Evolutionary conservation across 2,113 vertebrate species (phyloP).

Genomic region (Mirounga angustirostris): DNA sequence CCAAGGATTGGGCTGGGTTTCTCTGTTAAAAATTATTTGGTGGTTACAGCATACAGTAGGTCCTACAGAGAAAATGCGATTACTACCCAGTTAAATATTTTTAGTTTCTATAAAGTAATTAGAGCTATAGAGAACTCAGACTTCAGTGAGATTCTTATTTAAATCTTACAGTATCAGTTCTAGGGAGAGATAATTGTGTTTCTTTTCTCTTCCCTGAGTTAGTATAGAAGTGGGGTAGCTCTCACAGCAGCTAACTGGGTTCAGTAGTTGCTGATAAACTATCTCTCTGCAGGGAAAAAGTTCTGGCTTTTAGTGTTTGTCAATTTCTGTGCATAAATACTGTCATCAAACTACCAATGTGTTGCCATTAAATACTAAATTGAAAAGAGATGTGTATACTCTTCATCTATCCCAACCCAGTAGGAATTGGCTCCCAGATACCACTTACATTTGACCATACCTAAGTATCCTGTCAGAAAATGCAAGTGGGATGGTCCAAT

Average conservation of each 20-base stretch:
- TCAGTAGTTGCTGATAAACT: background rate
- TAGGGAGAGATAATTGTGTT: background rate
- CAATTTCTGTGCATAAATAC: background rate
- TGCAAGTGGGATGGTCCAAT: rapidly evolving
- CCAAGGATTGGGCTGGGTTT: background rate
- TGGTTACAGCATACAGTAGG: background rate
- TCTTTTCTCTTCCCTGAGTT: background rate
- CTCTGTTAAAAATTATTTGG: background rate
- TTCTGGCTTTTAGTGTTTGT: background rate
- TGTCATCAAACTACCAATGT: background rate
- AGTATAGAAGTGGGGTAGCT: background rate
- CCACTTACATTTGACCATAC: background rate
- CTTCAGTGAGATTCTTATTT: background rate
- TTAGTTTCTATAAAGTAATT: constrained; percentile 1
- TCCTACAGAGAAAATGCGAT: background rate
- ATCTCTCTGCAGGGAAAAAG: background rate
- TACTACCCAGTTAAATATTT: background rate
- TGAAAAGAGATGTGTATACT: background rate
- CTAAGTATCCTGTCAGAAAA: background rate
- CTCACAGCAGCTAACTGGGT: background rate
- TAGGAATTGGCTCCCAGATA: background rate
- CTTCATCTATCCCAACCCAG: background rate
- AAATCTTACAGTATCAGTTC: background rate
- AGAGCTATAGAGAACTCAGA: background rate
- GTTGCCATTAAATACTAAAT: background rate